phyloP scores from a whole-genome alignment of 2,113 vertebrate species.

The Laterallus jamaicensis region DNA sequence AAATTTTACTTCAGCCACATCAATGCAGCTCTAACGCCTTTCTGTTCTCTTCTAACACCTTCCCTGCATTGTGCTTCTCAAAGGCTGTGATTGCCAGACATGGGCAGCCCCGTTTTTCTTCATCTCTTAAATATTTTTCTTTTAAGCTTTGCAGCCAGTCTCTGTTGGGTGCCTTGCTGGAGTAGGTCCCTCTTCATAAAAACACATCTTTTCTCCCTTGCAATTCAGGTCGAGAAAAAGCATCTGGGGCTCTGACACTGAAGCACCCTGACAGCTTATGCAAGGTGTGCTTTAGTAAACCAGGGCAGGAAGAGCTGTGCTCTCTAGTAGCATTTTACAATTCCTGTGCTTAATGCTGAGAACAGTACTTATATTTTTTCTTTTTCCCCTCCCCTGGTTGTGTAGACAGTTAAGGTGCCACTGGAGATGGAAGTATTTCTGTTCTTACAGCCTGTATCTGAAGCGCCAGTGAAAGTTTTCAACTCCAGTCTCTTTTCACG shows the following conservation, averaged over 20 bases:
- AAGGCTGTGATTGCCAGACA: neutral
- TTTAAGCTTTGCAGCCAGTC: neutral
- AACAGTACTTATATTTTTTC: neutral
- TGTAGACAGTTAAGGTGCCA: neutral
- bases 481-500: neutral
- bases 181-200: neutral
- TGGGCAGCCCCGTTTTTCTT: neutral
- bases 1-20: neutral
- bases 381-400: accelerated
- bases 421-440: neutral
- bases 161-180: neutral
- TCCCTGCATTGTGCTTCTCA: neutral
- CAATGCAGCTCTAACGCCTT: neutral
- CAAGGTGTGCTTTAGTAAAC: neutral
- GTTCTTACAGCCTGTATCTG: neutral
- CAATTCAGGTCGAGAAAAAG: neutral
- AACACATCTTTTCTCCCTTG: neutral
- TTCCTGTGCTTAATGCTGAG: neutral
- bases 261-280: neutral
- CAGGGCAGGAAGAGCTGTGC: neutral
- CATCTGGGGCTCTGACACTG: neutral
- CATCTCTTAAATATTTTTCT: neutral
- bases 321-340: neutral
- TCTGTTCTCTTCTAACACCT: neutral
- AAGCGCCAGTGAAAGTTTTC: neutral